Conservation (phyloP, 2,888 invertebrate species). For the Sericinus montela region DNA sequence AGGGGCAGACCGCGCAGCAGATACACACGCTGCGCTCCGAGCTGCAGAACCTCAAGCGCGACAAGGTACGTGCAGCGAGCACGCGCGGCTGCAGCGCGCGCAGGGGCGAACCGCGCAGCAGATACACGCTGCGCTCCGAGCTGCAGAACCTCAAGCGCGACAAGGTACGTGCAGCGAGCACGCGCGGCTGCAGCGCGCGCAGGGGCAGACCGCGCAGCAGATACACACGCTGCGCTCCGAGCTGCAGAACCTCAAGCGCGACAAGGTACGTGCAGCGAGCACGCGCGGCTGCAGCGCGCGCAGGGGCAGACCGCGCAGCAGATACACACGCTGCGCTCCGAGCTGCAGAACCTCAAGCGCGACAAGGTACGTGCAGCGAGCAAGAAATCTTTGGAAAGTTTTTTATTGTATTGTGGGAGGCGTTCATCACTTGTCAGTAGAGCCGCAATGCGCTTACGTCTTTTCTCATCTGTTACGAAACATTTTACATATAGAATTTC, state of each 20-base stretch:
- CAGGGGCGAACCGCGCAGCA: conserved; percentile 95
- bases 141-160: conserved; percentile 94
- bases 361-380: no score
- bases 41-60: conserved; percentile 89
- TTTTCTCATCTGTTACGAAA: no score
- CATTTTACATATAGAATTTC: no score
- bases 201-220: conserved; percentile 93
- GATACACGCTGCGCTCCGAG: conserved; percentile 86
- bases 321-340: conserved; percentile 86
- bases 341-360: conserved; percentile 92
- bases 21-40: conserved; percentile 91
- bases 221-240: conserved; percentile 91
- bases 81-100: conserved; percentile 89
- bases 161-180: no score
- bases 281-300: conserved; percentile 89
- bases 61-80: conserved; percentile 95
- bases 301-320: conserved; percentile 95
- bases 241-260: conserved; percentile 89
- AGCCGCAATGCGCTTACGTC: no score
- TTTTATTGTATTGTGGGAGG: no score
- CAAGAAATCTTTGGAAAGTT: no score
- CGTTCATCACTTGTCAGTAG: no score
- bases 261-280: conserved; percentile 95
- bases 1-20: conserved; percentile 93
- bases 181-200: conserved; percentile 88